A percentile compares a stretch with the other conserved stretches of the same genome.
Evolutionary conservation across 1,140 invertebrate genomes (phyloP).

Genomic region (Leptinotarsa lineolata): DNA sequence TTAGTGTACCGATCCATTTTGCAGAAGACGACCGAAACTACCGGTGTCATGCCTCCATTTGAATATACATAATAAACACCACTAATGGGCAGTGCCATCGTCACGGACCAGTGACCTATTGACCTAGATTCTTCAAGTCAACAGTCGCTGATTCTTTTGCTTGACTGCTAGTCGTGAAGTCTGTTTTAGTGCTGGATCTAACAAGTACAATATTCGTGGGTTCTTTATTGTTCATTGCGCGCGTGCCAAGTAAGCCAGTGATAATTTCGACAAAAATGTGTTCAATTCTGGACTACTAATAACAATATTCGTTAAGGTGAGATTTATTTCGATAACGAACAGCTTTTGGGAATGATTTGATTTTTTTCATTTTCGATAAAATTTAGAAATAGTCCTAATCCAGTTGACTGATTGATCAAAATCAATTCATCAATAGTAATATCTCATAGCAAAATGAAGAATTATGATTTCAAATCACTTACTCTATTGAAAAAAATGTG

Average conservation of each 20-base stretch:
- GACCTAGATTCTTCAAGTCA: constrained; percentile 45
- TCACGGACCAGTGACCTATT: constrained; percentile 52
- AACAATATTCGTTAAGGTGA: not conserved
- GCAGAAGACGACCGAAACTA: constrained; percentile 1
- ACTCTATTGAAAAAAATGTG: no score
- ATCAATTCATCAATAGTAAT: no score
- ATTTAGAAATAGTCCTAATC: no score
- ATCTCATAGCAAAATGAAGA: no score
- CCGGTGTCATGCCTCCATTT: not conserved
- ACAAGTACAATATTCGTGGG: not conserved
- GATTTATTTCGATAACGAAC: not conserved
- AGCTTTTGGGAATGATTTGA: no score
- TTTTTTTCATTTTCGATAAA: no score
- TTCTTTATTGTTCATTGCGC: not conserved
- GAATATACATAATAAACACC: not conserved
- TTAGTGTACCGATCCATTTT: not conserved
- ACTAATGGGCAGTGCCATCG: constrained; percentile 37
- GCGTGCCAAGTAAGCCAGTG: not conserved
- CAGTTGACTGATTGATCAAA: no score
- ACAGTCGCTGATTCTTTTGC: constrained; percentile 31
- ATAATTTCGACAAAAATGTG: not conserved
- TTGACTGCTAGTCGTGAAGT: constrained; percentile 12
- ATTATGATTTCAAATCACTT: no score
- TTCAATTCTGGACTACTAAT: not conserved
- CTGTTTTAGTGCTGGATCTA: not conserved